A percentile compares a stretch with the other conserved stretches of the same genome.
phyloP scores from a whole-genome alignment of 2,113 vertebrate species.

The Gnathonemus echidnorhynchus region DNA sequence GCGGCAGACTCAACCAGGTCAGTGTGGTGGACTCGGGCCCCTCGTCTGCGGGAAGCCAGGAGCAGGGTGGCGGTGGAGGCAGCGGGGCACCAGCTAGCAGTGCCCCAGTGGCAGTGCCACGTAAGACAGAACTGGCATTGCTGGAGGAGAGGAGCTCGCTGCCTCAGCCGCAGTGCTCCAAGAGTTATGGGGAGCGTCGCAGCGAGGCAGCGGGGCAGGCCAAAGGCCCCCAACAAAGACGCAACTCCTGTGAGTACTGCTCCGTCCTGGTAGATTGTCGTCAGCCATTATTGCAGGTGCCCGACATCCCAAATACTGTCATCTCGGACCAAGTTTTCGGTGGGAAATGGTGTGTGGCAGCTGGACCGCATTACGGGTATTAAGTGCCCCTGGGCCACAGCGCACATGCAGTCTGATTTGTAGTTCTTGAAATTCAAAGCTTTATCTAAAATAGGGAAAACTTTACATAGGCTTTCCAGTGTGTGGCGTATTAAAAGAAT shows the following conservation, averaged over 20 bases:
- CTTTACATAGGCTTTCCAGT: not conserved
- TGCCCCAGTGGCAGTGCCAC: conserved; percentile 72
- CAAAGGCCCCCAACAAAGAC: conserved; percentile 82
- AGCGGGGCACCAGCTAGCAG: conserved; percentile 52
- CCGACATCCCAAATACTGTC: not conserved
- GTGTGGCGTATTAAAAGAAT: not conserved
- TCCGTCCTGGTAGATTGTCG: not conserved
- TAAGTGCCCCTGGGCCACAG: not conserved
- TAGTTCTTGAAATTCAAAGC: not conserved
- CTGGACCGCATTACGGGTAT: not conserved
- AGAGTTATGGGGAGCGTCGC: conserved; percentile 84
- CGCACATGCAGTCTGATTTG: not conserved
- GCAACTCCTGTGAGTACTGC: conserved; percentile 86
- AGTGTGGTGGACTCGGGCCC: conserved; percentile 32
- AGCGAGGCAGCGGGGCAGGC: conserved; percentile 68
- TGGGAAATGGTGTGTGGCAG: not conserved
- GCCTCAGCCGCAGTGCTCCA: conserved; percentile 78
- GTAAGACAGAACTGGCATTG: conserved; percentile 57
- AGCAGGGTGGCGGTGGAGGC: conserved; percentile 18
- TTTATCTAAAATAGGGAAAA: not conserved
- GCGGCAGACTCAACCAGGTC: not conserved
- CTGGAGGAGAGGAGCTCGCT: conserved; percentile 46
- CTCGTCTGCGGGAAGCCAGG: conserved; percentile 36
- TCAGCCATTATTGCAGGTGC: not conserved
- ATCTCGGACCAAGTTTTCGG: not conserved